phyloP scores from a whole-genome alignment of 2,797 vertebrate genomes.

The Peromyscus melanophrys region DNA sequence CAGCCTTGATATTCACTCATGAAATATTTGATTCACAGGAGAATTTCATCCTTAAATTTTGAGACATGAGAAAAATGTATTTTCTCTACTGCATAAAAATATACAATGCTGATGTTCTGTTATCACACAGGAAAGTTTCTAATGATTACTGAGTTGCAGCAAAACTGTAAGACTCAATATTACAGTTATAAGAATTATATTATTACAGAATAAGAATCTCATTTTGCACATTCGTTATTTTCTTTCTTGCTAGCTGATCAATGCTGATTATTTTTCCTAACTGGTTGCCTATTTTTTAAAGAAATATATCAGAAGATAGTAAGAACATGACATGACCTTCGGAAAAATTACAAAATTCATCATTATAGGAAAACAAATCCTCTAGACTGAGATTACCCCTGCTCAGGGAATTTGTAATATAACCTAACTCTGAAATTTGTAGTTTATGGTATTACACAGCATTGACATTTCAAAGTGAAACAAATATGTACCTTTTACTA shows the following conservation, averaged over 20 bases:
- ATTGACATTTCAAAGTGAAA: background rate
- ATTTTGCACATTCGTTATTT: conserved; percentile 1
- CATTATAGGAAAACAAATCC: background rate
- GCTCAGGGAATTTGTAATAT: background rate
- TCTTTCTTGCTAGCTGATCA: background rate
- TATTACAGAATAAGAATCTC: background rate
- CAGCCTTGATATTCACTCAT: background rate
- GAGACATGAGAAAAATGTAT: background rate
- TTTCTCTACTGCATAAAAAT: background rate
- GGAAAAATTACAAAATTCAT: background rate
- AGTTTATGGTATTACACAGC: background rate
- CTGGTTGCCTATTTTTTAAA: background rate
- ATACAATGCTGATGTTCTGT: background rate
- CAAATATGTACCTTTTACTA: background rate
- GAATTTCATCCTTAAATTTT: background rate
- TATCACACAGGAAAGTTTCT: background rate
- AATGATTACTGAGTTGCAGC: background rate
- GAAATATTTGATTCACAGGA: background rate
- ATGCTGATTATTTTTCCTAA: background rate
- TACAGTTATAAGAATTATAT: no score
- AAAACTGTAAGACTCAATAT: background rate
- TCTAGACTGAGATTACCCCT: background rate
- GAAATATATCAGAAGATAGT: background rate
- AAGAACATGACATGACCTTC: background rate
- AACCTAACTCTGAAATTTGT: background rate